phyloP scores from a whole-genome alignment of 2,888 invertebrate species.

The Xanthia icteritia region DNA sequence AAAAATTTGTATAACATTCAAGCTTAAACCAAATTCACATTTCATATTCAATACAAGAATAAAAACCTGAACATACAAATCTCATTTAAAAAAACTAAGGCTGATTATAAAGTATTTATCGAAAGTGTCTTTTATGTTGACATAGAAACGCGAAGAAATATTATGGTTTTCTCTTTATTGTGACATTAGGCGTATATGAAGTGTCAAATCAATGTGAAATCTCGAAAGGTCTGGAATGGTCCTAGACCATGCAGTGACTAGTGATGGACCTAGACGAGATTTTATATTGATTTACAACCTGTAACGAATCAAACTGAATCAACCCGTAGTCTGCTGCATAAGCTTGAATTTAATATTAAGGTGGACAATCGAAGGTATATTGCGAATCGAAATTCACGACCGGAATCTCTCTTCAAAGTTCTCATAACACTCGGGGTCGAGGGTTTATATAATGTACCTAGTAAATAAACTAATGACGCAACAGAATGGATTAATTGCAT shows the following conservation, averaged over 20 bases:
- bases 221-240: too few species aligned
- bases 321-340: not conserved
- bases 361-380: not conserved
- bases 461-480: not conserved
- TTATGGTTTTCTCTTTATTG: not conserved
- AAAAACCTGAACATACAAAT: too few species aligned
- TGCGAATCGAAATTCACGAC: not conserved
- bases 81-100: too few species aligned
- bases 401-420: slow-evolving; percentile 7
- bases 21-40: too few species aligned
- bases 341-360: not conserved
- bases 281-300: too few species aligned
- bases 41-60: too few species aligned
- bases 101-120: slow-evolving; percentile 70
- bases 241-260: too few species aligned
- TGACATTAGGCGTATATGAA: not conserved
- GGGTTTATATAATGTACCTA: not conserved
- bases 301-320: not conserved
- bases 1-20: too few species aligned
- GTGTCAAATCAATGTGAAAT: not conserved
- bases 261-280: too few species aligned
- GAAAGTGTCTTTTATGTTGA: slow-evolving; percentile 62
- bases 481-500: slow-evolving; percentile 14
- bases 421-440: not conserved
- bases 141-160: slow-evolving; percentile 1